Conservation (phyloP, 2,113 vertebrate species). For the Menura novaehollandiae region DNA sequence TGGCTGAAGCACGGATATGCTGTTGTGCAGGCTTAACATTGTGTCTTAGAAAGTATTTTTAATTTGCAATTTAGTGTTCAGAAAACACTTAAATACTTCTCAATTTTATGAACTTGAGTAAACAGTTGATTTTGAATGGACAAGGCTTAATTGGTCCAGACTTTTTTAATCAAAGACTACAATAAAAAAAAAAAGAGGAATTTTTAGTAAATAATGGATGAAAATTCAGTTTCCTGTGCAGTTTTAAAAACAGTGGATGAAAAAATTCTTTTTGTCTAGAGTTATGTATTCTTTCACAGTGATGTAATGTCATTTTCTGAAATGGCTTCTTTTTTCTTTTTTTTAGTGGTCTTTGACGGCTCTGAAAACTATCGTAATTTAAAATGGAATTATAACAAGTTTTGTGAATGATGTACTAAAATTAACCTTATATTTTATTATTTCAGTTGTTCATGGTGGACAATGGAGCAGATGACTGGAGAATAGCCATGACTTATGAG, state of each 20-base stretch:
- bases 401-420: slow-evolving; percentile 53
- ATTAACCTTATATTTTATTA: slow-evolving; percentile 70
- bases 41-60: not conserved
- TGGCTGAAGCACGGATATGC: not conserved
- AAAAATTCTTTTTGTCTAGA: not conserved
- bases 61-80: not conserved
- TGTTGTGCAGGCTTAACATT: not conserved
- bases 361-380: not conserved
- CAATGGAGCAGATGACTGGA: slow-evolving; percentile 99
- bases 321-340: not conserved
- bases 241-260: not conserved
- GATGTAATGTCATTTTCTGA: not conserved
- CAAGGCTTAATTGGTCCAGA: not conserved
- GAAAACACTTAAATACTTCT: not conserved
- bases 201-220: not conserved
- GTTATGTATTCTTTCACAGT: not conserved
- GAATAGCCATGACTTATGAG: slow-evolving; percentile 99
- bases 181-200: not conserved
- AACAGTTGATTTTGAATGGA: not conserved
- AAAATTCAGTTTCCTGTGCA: not conserved
- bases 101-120: not conserved
- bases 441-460: slow-evolving; percentile 99
- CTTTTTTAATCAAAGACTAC: not conserved
- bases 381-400: not conserved
- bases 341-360: not conserved